Evolutionary conservation across 1,140 invertebrate species (phyloP).

Genomic region (Brachionus koreanus): DNA sequence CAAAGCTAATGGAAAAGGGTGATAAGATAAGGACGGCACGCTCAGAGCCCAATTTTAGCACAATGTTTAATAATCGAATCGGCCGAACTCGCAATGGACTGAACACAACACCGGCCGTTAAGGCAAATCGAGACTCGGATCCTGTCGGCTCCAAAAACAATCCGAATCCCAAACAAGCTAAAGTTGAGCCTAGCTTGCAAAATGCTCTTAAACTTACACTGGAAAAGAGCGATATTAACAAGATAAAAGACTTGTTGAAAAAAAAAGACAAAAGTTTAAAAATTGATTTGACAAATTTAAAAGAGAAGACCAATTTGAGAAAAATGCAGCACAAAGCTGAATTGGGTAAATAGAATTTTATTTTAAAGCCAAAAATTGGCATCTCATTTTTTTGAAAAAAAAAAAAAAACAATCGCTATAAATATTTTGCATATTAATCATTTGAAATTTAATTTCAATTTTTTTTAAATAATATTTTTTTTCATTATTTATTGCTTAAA

Average conservation of each 20-base stretch:
- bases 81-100: background rate
- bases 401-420: too few relatives aligned
- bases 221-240: slow-evolving; percentile 42
- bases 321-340: background rate
- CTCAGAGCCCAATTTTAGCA: slow-evolving; percentile 26
- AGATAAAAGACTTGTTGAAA: slow-evolving; percentile 37
- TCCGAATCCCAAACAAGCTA: background rate
- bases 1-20: slow-evolving; percentile 27
- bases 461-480: too few relatives aligned
- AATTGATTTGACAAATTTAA: slow-evolving; percentile 33
- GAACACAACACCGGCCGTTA: slow-evolving; percentile 25
- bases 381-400: too few relatives aligned
- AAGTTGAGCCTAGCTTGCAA: background rate
- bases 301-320: background rate
- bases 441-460: too few relatives aligned
- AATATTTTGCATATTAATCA: too few relatives aligned
- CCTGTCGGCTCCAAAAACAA: background rate
- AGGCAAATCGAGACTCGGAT: background rate
- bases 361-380: too few relatives aligned
- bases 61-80: background rate
- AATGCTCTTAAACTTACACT: slow-evolving; percentile 21
- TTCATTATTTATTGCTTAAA: too few relatives aligned
- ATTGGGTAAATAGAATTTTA: background rate
- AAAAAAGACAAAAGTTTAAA: slow-evolving; percentile 38
- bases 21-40: background rate